Percentiles rank a stretch among this genome's conserved stretches.
These are phyloP conservation scores for Cariama cristata DNA, from an alignment of 2,113 vertebrate genomes.

Conservation along the genomic window DNA sequence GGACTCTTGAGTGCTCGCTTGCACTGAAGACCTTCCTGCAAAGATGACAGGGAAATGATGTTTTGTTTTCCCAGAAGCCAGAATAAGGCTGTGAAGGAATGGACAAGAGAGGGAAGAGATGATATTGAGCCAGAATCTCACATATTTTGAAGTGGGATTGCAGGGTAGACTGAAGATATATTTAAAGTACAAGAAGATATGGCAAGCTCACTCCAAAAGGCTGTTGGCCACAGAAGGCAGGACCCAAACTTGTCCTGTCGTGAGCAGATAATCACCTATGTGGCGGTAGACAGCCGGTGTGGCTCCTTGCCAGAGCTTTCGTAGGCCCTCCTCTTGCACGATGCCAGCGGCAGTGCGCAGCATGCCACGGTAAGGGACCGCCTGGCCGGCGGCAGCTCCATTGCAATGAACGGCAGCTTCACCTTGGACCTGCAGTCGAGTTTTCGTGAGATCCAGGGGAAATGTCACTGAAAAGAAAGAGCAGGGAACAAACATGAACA, in stretches of 20 bases:
- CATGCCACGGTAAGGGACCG: slow-evolving; percentile 78
- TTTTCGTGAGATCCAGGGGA: slow-evolving; percentile 88
- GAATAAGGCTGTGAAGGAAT: not conserved
- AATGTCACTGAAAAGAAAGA: slow-evolving; percentile 80
- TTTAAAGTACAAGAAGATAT: not conserved
- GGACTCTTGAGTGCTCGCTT: not conserved
- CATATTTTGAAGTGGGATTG: not conserved
- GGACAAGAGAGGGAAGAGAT: not conserved
- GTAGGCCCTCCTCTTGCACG: slow-evolving; percentile 81
- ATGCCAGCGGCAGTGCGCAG: slow-evolving; percentile 80
- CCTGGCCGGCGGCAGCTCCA: not conserved
- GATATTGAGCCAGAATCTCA: not conserved
- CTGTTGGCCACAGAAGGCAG: not conserved
- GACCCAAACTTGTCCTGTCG: not conserved
- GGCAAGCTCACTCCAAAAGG: not conserved
- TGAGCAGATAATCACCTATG: slow-evolving; percentile 78
- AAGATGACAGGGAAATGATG: not conserved
- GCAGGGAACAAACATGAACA: not conserved
- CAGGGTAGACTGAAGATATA: not conserved
- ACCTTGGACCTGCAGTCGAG: slow-evolving; percentile 87
- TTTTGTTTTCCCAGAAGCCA: not conserved
- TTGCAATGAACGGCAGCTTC: slow-evolving; percentile 67
- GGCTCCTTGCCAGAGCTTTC: slow-evolving; percentile 86
- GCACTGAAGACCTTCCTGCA: not conserved
- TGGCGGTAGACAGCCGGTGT: slow-evolving; percentile 87